These are phyloP conservation scores for Lerema accius DNA, from an alignment of 1,140 invertebrate genomes.

Conservation along the genomic window DNA sequence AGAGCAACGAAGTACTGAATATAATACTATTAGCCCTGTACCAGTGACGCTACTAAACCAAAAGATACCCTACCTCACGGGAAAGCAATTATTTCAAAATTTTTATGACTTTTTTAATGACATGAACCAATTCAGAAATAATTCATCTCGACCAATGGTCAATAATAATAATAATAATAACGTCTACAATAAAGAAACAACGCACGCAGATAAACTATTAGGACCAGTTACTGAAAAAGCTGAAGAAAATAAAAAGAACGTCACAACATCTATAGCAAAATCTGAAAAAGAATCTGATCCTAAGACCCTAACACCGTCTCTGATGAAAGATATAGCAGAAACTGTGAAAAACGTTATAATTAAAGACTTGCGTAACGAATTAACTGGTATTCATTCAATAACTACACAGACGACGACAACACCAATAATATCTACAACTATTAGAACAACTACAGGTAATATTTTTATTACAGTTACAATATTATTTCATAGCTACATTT, in stretches of 20 bases:
- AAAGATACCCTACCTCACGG: neutral
- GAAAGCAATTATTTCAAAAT: neutral
- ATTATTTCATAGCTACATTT: no score
- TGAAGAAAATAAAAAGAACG: constrained; percentile 7
- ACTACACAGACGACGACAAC: constrained; percentile 10
- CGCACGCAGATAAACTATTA: neutral
- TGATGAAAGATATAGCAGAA: constrained; percentile 63
- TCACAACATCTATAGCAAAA: constrained; percentile 12
- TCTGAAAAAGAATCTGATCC: constrained; percentile 9
- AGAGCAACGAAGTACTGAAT: neutral
- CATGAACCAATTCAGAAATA: neutral
- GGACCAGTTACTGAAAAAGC: neutral
- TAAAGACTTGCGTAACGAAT: constrained; percentile 54
- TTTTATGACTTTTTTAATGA: neutral
- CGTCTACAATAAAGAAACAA: neutral
- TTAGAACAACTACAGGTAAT: constrained; percentile 26
- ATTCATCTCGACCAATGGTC: neutral
- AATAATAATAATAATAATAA: neutral
- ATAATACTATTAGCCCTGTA: neutral
- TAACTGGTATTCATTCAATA: constrained; percentile 22
- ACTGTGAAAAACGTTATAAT: constrained; percentile 60
- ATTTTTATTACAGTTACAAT: constrained; percentile 1
- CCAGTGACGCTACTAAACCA: neutral
- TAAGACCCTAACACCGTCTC: constrained; percentile 39
- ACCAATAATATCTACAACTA: constrained; percentile 20